Evolutionary conservation across 1,140 invertebrate genomes (phyloP).

Genomic region (Adoxophyes honmai): DNA sequence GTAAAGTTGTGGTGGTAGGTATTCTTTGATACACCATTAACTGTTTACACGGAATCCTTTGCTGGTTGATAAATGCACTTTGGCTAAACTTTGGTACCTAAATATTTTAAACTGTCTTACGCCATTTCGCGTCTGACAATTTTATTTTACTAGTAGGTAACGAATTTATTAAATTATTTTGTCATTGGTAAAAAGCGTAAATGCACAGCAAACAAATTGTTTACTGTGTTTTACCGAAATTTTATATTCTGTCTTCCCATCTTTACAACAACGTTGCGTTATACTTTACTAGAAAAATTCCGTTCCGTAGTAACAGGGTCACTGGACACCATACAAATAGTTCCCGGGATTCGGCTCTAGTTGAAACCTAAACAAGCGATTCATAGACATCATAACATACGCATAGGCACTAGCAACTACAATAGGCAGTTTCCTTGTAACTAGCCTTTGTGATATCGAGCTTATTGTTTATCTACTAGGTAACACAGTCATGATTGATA

Average conservation of each 20-base stretch:
- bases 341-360: constrained; percentile 32
- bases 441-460: constrained; percentile 55
- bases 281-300: background rate
- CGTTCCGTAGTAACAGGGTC: background rate
- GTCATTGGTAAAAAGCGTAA: no score
- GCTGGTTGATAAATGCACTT: no score
- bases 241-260: no score
- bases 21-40: no score
- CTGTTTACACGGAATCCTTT: no score
- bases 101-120: no score
- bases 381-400: constrained; percentile 39
- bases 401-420: constrained; percentile 55
- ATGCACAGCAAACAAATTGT: background rate
- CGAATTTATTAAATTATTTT: no score
- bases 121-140: no score
- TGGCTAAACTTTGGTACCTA: no score
- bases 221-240: no score
- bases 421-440: constrained; percentile 65
- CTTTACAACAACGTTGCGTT: background rate
- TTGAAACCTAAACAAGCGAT: constrained; percentile 56
- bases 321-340: constrained; percentile 24
- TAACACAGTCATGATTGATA: no score
- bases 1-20: background rate
- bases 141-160: no score
- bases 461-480: constrained; percentile 18